Evolutionary conservation across 2,797 vertebrate species (phyloP), one percentile per base, ranked within the genome.

Genomic region (Gymnoscopelus microlampas): DNA sequence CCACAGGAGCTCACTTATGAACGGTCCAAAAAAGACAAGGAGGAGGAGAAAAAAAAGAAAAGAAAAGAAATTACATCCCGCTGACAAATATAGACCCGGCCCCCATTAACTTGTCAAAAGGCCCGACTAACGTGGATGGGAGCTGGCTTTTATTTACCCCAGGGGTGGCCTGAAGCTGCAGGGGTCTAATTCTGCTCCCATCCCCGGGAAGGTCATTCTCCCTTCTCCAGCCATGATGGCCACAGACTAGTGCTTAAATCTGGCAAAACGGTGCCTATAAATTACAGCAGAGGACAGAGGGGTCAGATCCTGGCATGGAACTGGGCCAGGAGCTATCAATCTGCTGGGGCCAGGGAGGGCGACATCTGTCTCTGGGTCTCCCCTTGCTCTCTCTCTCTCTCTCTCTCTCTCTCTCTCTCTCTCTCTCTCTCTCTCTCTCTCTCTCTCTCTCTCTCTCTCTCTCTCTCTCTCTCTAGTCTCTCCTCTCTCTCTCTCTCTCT

Each of bases 331-430:
- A 89, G 83, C 88, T 82, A 93, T 95, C 92, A 92, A 94, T 95
- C 92, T 91, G 89, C 78, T 5, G 72, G 79, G 89, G 85, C 86
- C 81, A 81, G 85, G 49, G 88, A 92, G 87, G 85, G 86, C 85
- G 89, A 93, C 93, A 94, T 93, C 93, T 94, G 93, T 94, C 93
- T 90, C 87, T 87, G 91, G 89, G 89, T 91, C 89, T 93, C 87
- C 91, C 32, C 92, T 90, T 80, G 76, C 87, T 92, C 87, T 84
- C 84, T 83, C 73, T 79, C 32, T 50, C 12, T 53, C 74, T 77
- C 85, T 85, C 74, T 80, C 63, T 70, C 58, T 68, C 70, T 3
- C 32, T 63, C 26, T 67, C 62, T 60, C 44, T 29, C 53, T 56
- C 23, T 55, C 67, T 19, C 51, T 35, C 53, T 55, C 54, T 32